Base-by-base conservation (phyloP, 2,113 vertebrate genomes). In the Petromus typicus region DNA sequence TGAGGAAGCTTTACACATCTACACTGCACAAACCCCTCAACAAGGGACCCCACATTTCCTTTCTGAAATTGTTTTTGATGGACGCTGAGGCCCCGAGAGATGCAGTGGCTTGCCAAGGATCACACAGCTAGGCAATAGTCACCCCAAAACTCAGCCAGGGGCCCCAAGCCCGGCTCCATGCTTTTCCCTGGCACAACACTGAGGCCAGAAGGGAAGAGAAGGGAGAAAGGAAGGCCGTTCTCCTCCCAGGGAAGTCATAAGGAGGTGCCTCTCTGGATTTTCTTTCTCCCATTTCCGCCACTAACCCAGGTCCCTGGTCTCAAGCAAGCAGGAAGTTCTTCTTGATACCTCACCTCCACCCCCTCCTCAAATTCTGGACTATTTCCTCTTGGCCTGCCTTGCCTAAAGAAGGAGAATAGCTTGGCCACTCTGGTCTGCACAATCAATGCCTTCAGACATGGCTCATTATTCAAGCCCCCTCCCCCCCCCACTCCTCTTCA, bases 401-500 rank as follows among this genome's bases (percentile, higher is more conserved):
- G 75, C 89, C 78, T 45, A 4, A 45, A 40, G 84, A 94, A 83
- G 78, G 83, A 78, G 83, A 93, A 75, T 27, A 86, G 57, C 82
- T 81, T 45, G 89, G 69, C 67, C 79, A 45, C 92, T 90, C 93
- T 96, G 78, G 67, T 76, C 90, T 81, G 56, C 71, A 98, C 95
- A 97, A 97, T 96, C 94, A 96, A 97, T 78, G 95, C 93, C 96
- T 96, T 96, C 92, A 96, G 93, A 85, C 84, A 1, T 34, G 3
- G 96, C 85, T 89, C 83, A 88, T 94, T 96, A 96, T 97, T 96
- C 96, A 96, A 78, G 30, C 84, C 96, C 93, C 81, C 63, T 11
- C 82, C 76, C 75, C n/a, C 93, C 93, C 92, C 96, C 96, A 80
- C 22, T 4, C 54, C 86, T 61, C 88, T 95, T 80, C 91, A 32